Base-by-base conservation (phyloP, 2,797 vertebrate species). In the Syncerus caffer region DNA sequence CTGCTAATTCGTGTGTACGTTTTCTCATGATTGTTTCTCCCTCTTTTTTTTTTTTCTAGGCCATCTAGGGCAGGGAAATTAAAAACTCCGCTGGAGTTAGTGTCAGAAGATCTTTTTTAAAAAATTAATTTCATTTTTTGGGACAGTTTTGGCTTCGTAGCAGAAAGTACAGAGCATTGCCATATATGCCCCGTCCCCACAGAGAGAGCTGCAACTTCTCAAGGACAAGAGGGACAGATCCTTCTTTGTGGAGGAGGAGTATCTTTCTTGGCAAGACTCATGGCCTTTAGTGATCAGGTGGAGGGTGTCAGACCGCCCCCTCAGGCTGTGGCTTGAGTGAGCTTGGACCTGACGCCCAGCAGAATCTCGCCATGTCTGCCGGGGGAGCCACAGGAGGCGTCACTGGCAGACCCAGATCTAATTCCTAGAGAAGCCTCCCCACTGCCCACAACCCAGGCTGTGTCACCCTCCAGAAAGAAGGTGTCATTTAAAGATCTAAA, bases 11-110 rank as follows among this genome's bases (percentile, higher is more conserved):
- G 11, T 96, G 60, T n/a, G 47, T 57, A 76, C 78, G 5, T 21
- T 98, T 93, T 38, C 13, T 62, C 95, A 53, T 82, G 82, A 62
- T 97, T 97, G 94, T 15, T 96, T 62, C 96, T 62, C 96, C 19
- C 83, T 47, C 16, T 58, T 31, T 55, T 80, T 88, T 34, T 34
- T 78, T 88, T 78, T 95, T 87, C 96, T 85, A 88, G 78, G 23
- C 38, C 64, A 38, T 89, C 45, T 74, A 89, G 51, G 94, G 80
- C 29, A 29, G 2, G 89, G 84, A 31, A 55, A 27, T 92, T 88
- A 79, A 95, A 91, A 96, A 62, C 27, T 92, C 51, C 58, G 78
- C 95, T 92, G 47, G 86, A 96, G 94, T 96, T 71, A 71, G 23
- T 85, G 74, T 93, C 50, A 76, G 58, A 15, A 95, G 76, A 60